Evolutionary conservation across 2,797 vertebrate genomes (phyloP), one percentile per base, ranked within the genome.

Genomic region (Aphelocoma californica): DNA sequence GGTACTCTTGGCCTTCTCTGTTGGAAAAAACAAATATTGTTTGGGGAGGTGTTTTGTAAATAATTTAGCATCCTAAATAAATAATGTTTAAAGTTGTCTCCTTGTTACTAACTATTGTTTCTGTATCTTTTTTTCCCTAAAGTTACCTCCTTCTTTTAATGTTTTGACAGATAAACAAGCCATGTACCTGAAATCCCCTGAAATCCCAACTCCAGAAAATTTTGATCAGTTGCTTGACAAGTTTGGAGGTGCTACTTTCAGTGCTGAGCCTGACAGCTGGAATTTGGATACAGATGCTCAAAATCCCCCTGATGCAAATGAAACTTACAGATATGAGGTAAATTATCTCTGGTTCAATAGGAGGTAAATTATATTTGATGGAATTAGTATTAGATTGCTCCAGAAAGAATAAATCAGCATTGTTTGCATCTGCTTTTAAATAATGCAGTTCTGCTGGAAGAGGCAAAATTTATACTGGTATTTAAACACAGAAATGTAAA

Each of bases 201-300:
- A 98, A 96, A 97, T 99, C 50, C 99, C 99, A 70, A 98, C 98
- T 12, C 85, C 98, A 65, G 92, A 94, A 60, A 99, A 98, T 97
- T 99, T 99, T 95, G 98, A 99, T 88, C 91, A 64, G 6, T 97
- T 99, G 75, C 98, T 99, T 79, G 32, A 96, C 48, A 78, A 89
- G 23, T 99, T 98, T 88, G 89, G 87, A 88, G 96, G 91, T 80
- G 97, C 98, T 77, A 6, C 96, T 31, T 98, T 98, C 56, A 95
- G 95, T 72, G 75, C 95, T 31, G 95, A 96, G 62, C 95, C 95
- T 73, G 96, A 91, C 69, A 78, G 82, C 56, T 98, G 98, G 64
- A 57, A 89, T 47, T 44, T 79, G 19, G 77, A 88, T 60, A 53
- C 42, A 31, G 95, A 77, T 17, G 48, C 47, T 32, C 74, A 28